Evolutionary conservation across 2,888 invertebrate genomes (phyloP).

Genomic region (Congeria kusceri): DNA sequence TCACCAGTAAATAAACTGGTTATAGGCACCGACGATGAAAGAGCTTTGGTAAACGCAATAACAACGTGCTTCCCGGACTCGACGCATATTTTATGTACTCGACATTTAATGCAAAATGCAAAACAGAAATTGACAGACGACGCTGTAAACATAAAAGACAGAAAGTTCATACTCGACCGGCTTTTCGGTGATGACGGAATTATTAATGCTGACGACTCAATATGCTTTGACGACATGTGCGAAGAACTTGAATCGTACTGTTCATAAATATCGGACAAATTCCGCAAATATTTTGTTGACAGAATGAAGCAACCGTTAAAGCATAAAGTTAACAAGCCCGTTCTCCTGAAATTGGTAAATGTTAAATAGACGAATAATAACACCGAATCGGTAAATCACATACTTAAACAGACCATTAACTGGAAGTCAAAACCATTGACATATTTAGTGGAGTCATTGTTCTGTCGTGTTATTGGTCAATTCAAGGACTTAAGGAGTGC

Average conservation of each 20-base stretch:
- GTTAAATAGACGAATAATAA: conserved; percentile 53
- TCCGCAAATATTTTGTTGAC: conserved; percentile 24
- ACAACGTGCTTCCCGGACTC: conserved; percentile 34
- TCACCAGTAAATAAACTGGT: conserved; percentile 24
- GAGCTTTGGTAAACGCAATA: conserved; percentile 36
- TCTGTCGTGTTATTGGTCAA: conserved; percentile 22
- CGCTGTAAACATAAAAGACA: conserved; percentile 5
- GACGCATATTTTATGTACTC: conserved; percentile 44
- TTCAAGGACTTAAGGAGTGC: conserved; percentile 21
- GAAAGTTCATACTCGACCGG: conserved; percentile 13
- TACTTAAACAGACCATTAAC: conserved; percentile 41
- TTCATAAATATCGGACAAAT: conserved; percentile 6
- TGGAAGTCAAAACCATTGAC: conserved; percentile 22
- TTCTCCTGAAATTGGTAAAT: neutral
- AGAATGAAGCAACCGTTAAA: conserved; percentile 18
- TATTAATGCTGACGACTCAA: conserved; percentile 22
- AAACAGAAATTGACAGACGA: conserved; percentile 39
- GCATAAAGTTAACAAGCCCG: conserved; percentile 20
- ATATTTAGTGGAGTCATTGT: neutral
- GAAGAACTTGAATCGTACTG: conserved; percentile 26
- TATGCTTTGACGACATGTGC: conserved; percentile 41
- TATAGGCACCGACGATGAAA: conserved; percentile 46
- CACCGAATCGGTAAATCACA: conserved; percentile 45
- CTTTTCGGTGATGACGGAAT: conserved; percentile 42
- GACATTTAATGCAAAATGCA: conserved; percentile 38